phyloP scores from a whole-genome alignment of 2,113 vertebrate genomes.

The Zosterops japonicus region DNA sequence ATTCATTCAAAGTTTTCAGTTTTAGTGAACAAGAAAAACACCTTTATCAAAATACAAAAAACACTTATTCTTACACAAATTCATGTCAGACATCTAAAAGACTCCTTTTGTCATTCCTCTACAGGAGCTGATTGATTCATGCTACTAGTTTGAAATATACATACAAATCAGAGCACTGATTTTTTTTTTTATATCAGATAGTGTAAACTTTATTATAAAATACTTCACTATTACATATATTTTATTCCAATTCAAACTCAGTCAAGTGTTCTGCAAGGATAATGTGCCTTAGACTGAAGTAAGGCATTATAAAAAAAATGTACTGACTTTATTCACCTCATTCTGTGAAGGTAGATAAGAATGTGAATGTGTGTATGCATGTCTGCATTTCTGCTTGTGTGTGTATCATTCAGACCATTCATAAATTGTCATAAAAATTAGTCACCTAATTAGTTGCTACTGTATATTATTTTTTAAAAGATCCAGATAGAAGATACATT shows the following conservation, averaged over 20 bases:
- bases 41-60: slow-evolving; percentile 65
- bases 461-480: slow-evolving; percentile 28
- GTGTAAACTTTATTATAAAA: slow-evolving; percentile 71
- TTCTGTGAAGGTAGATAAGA: slow-evolving; percentile 11
- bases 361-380: not conserved
- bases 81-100: slow-evolving; percentile 65
- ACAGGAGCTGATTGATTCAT: slow-evolving; percentile 66
- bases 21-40: slow-evolving; percentile 64
- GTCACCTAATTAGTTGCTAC: slow-evolving; percentile 30
- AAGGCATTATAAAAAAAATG: slow-evolving; percentile 26
- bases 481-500: slow-evolving; percentile 26
- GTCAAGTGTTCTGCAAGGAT: slow-evolving; percentile 40
- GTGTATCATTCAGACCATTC: not conserved
- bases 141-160: slow-evolving; percentile 55
- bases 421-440: not conserved
- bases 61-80: slow-evolving; percentile 70
- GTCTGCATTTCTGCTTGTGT: not conserved
- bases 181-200: slow-evolving; percentile 53
- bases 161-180: slow-evolving; percentile 47
- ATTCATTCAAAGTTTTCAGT: slow-evolving; percentile 66
- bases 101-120: slow-evolving; percentile 63
- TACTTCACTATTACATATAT: slow-evolving; percentile 59
- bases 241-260: slow-evolving; percentile 66
- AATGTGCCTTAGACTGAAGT: slow-evolving; percentile 37
- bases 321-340: not conserved